These are phyloP conservation scores for Atta colombica DNA, from an alignment of 1,140 invertebrate species.

Conservation along the genomic window DNA sequence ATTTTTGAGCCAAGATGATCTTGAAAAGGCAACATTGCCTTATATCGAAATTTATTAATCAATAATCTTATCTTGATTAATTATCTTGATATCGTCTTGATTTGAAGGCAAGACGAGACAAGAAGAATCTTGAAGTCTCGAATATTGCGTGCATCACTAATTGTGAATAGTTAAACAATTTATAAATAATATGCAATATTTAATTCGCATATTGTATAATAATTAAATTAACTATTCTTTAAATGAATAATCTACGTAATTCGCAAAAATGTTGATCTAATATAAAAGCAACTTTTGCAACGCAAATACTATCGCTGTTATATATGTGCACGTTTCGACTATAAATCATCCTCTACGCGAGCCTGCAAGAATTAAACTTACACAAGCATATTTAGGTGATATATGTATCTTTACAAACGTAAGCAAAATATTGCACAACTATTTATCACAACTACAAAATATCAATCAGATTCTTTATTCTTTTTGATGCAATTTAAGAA, in stretches of 20 bases:
- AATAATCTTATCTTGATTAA: too few species aligned
- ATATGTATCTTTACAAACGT: not conserved
- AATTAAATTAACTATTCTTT: slow-evolving; percentile 1
- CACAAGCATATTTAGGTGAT: slow-evolving; percentile 37
- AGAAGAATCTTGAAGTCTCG: too few species aligned
- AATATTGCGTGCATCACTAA: too few species aligned
- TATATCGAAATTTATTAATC: too few species aligned
- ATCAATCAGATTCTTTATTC: not conserved
- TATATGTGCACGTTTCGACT: not conserved
- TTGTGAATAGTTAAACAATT: not conserved
- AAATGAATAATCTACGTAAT: slow-evolving; percentile 4
- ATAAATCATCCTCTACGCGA: slow-evolving; percentile 46
- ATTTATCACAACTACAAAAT: slow-evolving; percentile 18
- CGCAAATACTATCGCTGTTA: not conserved
- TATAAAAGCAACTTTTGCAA: not conserved
- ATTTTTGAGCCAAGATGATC: too few species aligned
- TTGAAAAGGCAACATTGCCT: too few species aligned
- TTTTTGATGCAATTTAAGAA: not conserved
- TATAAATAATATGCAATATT: not conserved
- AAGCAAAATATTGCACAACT: slow-evolving; percentile 39
- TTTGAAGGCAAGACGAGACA: too few species aligned
- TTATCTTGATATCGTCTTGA: too few species aligned
- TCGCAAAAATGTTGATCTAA: not conserved
- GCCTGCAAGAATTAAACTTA: slow-evolving; percentile 43
- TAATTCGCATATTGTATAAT: too few species aligned